Conservation (phyloP, 2,888 invertebrate genomes). For the Ophion ellenae region DNA sequence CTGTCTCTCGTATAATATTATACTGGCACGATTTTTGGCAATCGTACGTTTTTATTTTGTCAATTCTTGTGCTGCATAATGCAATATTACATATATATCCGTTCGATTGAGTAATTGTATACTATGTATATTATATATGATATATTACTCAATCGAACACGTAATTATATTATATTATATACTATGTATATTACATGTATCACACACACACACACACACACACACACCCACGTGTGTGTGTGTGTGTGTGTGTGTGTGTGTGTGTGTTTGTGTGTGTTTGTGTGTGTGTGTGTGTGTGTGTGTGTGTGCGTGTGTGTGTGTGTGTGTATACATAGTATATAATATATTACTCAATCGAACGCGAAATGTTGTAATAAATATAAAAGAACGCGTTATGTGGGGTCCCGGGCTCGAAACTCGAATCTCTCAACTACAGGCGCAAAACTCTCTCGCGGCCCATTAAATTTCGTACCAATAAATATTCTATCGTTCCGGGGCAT, state of each 20-base stretch:
- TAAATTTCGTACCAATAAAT: constrained; percentile 80
- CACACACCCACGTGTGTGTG: too few species aligned
- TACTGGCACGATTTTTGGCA: constrained; percentile 8
- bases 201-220: too few species aligned
- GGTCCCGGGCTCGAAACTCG: constrained; percentile 38
- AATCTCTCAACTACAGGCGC: constrained; percentile 46
- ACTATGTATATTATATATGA: too few species aligned
- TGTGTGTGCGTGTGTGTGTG: too few species aligned
- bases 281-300: too few species aligned
- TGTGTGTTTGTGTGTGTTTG: too few species aligned
- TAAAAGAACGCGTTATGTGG: constrained; percentile 32
- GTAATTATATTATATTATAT: too few species aligned
- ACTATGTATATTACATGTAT: too few species aligned
- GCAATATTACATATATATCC: neutral
- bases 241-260: too few species aligned
- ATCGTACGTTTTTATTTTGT: constrained; percentile 2
- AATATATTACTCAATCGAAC: constrained; percentile 47
- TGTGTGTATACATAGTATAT: neutral
- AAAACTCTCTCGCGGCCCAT: constrained; percentile 71
- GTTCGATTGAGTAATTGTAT: too few species aligned
- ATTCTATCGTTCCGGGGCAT: constrained; percentile 80
- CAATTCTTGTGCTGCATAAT: neutral
- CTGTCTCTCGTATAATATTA: neutral
- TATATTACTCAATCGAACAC: too few species aligned
- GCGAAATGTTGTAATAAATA: constrained; percentile 45